Evolutionary conservation across 2,888 invertebrate species (phyloP), one percentile per base, ranked within the genome.

Genomic region (Chrysolina oricalcia): DNA sequence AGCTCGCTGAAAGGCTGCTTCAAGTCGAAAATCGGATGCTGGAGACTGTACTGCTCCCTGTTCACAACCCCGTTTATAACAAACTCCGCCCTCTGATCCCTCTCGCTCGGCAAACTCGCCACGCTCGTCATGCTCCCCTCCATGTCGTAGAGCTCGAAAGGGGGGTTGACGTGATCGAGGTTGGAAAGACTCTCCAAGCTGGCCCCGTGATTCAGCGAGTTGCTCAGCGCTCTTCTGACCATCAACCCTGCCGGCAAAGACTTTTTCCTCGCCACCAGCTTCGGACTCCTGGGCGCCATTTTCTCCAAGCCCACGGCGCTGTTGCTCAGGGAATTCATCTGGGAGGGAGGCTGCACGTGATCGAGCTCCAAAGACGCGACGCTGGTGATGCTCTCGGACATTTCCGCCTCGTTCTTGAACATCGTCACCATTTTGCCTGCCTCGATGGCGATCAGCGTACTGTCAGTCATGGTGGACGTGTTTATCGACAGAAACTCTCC

Each of bases 51-150:
- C n/a, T 27, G 23, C 11, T 78, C 79, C 71, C 75, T 80, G 17
- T 83, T 85, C 0, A 88, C 85, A 6, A 88, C 73, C 63, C 89
- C 89, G 62, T 89, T 88, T 0, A 89, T 86, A 40, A 89, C 85
- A 23, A 88, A 88, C 56, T 90, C 89, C 2, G 81, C 79, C 73
- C 82, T 86, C 13, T 83, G 41, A 73, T 95, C 95, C 0, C 92
- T 94, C 35, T 80, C 82, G 4, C 94, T 91, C 35, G 93, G 93
- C 74, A 96, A 93, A 85, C 96, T 96, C 0, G 94, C 94, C 0
- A 96, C 94, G 72, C 96, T 96, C 15, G 94, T 90, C 93, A 96
- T 95, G 79, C 96, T 96, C 77, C 93, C 93, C 80, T 94, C 94
- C 92, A 95, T 92, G 82, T 97, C 96, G 84, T 85, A 74, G 5